Evolutionary conservation across 2,888 invertebrate genomes (phyloP), one percentile per base, ranked within the genome.

Genomic region (Dynastes hyllus): DNA sequence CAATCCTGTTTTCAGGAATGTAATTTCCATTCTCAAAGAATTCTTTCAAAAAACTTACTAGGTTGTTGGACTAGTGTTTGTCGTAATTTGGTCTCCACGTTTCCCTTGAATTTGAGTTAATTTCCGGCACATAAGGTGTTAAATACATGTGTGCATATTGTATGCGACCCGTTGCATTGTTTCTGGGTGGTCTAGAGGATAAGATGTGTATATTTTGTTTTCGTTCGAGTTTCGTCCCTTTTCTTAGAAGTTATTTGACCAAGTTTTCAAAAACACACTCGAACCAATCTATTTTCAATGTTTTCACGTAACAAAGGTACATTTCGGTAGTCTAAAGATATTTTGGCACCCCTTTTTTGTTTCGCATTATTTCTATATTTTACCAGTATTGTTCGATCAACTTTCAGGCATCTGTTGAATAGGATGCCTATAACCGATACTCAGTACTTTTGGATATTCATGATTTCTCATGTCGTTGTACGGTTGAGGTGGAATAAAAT

Each of bases 401-500:
- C 83, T 84, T 55, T 84, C 83, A 61, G 80, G 83, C 63, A 83
- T 79, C 29, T 81, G 82, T n/a, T 82, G 82, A 13, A 81, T 79
- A 51, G 81, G 87, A 73, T 86, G 87, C 67, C 86, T 83, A 80
- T 88, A 88, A 45, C 45, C 45, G 8, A 84, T 84, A 55, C 83
- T 84, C 8, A 83, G 83, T 16, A 84, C 78, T 81, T 85, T 86
- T 66, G 82, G 83, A 77, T 82, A 84, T 37, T 85, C 84, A 29
- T 80, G 80, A 22, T 71, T 78, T 50, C 80, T 80, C 40, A 80
- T 81, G 16, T 85, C 86, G 5, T 81, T 82, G 79, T 86, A 87
- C 73, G 86, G 86, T 50, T 78, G 79, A 77, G 85, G 80, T 83
- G 84, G 86, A 69, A 87, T 88, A 82, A 78, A 85, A 84, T 40